Conservation (phyloP, 1,140 invertebrate genomes). For the Rhyacophila brunnea region DNA sequence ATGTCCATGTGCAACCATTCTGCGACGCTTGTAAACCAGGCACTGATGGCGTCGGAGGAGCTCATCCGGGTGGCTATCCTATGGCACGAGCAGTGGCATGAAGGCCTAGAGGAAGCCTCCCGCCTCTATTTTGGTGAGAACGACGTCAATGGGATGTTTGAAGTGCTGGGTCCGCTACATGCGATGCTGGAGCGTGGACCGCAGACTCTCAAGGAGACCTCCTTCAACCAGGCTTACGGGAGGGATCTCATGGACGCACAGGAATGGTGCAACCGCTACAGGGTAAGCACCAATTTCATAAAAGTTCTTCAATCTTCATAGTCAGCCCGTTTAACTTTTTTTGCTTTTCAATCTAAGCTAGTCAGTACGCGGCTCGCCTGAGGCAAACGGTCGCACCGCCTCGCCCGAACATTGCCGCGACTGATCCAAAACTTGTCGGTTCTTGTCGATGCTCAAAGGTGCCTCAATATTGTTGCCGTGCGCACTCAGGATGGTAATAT, state of each 20-base stretch:
- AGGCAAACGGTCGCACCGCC: no score
- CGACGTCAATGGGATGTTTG: conserved; percentile 94
- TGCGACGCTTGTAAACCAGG: conserved; percentile 87
- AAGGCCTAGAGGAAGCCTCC: conserved; percentile 96
- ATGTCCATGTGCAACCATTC: conserved; percentile 95
- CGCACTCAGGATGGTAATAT: no score
- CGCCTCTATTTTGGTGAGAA: conserved; percentile 94
- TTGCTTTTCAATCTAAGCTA: no score
- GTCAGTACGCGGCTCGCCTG: no score
- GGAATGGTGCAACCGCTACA: conserved; percentile 90
- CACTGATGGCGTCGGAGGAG: conserved; percentile 93
- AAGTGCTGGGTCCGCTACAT: conserved; percentile 92
- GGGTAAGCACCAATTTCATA: conserved; percentile 48
- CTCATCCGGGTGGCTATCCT: conserved; percentile 96
- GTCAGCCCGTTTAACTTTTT: no score
- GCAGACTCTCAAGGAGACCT: conserved; percentile 94
- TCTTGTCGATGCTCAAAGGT: no score
- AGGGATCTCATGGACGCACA: conserved; percentile 90
- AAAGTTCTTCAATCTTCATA: no score
- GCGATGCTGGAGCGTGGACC: conserved; percentile 90
- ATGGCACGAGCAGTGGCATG: conserved; percentile 99
- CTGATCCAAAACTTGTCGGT: no score
- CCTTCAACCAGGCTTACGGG: conserved; percentile 95
- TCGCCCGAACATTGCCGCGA: no score
- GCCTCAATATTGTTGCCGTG: no score